A percentile compares a stretch with the other conserved stretches of the same genome.
These are phyloP conservation scores for Calypte anna DNA, from an alignment of 2,113 vertebrate genomes.

Conservation along the genomic window DNA sequence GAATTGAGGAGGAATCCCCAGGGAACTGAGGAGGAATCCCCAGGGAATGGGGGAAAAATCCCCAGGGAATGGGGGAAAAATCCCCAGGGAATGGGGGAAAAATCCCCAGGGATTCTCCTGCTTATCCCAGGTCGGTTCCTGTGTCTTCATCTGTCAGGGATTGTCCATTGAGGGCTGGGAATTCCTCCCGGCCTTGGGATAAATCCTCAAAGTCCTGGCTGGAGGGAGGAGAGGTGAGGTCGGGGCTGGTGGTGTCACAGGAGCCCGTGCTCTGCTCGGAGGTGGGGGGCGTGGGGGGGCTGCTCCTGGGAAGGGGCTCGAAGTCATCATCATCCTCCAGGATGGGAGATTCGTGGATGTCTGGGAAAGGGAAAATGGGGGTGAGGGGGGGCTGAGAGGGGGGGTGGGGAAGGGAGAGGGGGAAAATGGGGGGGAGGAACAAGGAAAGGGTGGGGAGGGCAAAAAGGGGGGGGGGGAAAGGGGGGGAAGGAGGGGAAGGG, in stretches of 20 bases:
- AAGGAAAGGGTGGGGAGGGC: too few species aligned
- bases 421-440: too few species aligned
- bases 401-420: too few species aligned
- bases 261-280: slow-evolving; percentile 95
- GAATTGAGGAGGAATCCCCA: too few species aligned
- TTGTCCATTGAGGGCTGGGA: slow-evolving; percentile 80
- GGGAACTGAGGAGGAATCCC: too few species aligned
- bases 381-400: too few species aligned
- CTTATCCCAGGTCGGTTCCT: slow-evolving; percentile 10
- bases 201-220: slow-evolving; percentile 94
- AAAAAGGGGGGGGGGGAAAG: too few species aligned
- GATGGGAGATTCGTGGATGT: slow-evolving; percentile 85
- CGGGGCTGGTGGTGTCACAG: slow-evolving; percentile 92
- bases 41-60: too few species aligned
- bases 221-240: slow-evolving; percentile 86
- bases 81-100: too few species aligned
- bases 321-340: slow-evolving; percentile 91
- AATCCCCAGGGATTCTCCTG: rapidly evolving
- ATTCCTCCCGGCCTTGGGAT: slow-evolving; percentile 81
- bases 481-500: too few species aligned
- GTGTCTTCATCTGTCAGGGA: slow-evolving; percentile 71
- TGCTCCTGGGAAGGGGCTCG: slow-evolving; percentile 83
- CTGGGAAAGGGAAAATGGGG: slow-evolving; percentile 59
- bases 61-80: too few species aligned
- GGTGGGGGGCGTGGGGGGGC: slow-evolving; percentile 84